Evolutionary conservation across 2,888 invertebrate species (phyloP).

Genomic region (Drosophila ochracea): DNA sequence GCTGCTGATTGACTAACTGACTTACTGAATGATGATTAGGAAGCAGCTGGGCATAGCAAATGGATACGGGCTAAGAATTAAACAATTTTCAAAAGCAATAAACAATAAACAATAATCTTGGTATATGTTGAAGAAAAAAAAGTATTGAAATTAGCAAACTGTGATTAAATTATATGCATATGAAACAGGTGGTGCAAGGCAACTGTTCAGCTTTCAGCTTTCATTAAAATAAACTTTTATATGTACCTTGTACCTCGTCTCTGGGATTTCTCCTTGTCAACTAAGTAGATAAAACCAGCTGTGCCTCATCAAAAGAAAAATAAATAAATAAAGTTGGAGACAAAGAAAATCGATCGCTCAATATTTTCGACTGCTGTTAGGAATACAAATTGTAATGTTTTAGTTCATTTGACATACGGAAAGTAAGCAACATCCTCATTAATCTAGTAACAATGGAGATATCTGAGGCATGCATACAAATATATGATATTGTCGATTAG

Average conservation of each 20-base stretch:
- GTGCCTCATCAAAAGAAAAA: constrained; percentile 18
- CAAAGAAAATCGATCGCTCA: constrained; percentile 44
- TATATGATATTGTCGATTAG: constrained; percentile 33
- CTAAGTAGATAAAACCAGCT: constrained; percentile 31
- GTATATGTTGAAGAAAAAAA: background rate
- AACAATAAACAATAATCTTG: background rate
- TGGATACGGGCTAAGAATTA: background rate
- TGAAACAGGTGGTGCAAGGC: constrained; percentile 1
- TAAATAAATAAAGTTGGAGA: constrained; percentile 24
- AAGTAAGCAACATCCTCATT: constrained; percentile 26
- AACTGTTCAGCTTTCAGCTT: constrained; percentile 2
- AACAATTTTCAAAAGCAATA: background rate
- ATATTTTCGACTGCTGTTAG: constrained; percentile 14
- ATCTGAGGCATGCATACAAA: constrained; percentile 3
- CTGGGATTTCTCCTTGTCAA: background rate
- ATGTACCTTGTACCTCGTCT: constrained; percentile 1
- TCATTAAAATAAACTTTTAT: constrained; percentile 15
- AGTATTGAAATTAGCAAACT: background rate
- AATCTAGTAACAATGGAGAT: constrained; percentile 33
- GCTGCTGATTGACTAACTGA: background rate
- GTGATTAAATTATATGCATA: background rate
- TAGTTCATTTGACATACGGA: constrained; percentile 8
- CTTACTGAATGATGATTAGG: background rate
- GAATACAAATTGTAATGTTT: constrained; percentile 20
- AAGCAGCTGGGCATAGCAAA: background rate